Conservation (phyloP, 53 echinoderm and acorn worm species). For the Paelopatides confundens region DNA sequence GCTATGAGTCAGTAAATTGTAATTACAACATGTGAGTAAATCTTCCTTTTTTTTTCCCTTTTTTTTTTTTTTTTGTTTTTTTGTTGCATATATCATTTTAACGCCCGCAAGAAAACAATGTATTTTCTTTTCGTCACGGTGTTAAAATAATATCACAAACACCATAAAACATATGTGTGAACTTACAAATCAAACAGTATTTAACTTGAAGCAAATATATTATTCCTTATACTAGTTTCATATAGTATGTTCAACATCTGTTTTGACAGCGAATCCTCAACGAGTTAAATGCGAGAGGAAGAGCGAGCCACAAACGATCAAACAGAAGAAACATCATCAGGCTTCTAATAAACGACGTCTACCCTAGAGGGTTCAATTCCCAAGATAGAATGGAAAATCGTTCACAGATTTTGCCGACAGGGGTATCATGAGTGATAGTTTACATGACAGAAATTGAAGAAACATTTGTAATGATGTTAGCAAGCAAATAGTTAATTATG, state of each 20-base stretch:
- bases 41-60: no score
- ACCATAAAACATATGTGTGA: background rate
- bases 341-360: slow-evolving; percentile 5
- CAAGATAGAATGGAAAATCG: slow-evolving; percentile 31
- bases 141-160: slow-evolving; percentile 20
- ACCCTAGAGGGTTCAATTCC: slow-evolving; percentile 19
- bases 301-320: slow-evolving; percentile 11
- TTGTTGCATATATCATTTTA: background rate
- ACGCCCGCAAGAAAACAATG: background rate
- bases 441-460: slow-evolving; percentile 23
- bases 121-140: background rate
- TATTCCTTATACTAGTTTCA: background rate
- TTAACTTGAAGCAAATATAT: background rate
- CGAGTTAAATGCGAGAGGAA: background rate
- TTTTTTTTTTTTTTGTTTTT: background rate
- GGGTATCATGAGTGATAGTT: slow-evolving; percentile 19
- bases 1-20: background rate
- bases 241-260: slow-evolving; percentile 23
- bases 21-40: background rate
- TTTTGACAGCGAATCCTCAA: slow-evolving; percentile 13
- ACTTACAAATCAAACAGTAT: background rate
- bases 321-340: slow-evolving; percentile 16
- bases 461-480: slow-evolving; percentile 47
- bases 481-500: slow-evolving; percentile 40
- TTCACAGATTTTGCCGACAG: slow-evolving; percentile 37